Evolutionary conservation across 2,113 vertebrate species (phyloP).

Genomic region (Tympanuchus pallidicinctus): DNA sequence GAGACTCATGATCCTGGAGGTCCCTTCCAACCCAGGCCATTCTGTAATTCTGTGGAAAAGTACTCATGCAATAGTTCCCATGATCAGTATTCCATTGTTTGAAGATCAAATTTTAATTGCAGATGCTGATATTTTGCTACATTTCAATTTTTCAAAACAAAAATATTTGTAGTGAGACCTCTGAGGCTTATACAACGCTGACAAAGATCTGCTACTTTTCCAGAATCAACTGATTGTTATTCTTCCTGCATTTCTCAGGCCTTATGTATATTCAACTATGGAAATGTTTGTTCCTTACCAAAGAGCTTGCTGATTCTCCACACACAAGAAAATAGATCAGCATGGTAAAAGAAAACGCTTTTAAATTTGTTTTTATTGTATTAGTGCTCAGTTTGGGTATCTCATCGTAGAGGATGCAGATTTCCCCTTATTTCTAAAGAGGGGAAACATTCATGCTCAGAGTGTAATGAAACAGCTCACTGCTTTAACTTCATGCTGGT

Average conservation of each 20-base stretch:
- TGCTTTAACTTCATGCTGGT: neutral
- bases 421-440: neutral
- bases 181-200: neutral
- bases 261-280: slow-evolving; percentile 48
- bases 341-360: slow-evolving; percentile 39
- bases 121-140: neutral
- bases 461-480: neutral
- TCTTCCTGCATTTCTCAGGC: slow-evolving; percentile 2
- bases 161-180: neutral
- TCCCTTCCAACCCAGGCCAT: too few relatives aligned
- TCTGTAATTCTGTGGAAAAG: neutral
- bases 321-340: slow-evolving; percentile 1
- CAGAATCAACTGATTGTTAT: slow-evolving; percentile 16
- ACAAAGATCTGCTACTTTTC: neutral
- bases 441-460: neutral
- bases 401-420: neutral
- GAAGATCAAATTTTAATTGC: neutral
- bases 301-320: slow-evolving; percentile 25
- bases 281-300: slow-evolving; percentile 43
- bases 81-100: neutral
- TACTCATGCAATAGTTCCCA: neutral
- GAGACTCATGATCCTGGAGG: too few relatives aligned
- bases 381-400: slow-evolving; percentile 15
- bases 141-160: neutral
- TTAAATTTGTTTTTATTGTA: neutral